Evolutionary conservation across 2,113 vertebrate genomes (phyloP), one percentile per base, ranked within the genome.

Genomic region (Ciconia stormi): DNA sequence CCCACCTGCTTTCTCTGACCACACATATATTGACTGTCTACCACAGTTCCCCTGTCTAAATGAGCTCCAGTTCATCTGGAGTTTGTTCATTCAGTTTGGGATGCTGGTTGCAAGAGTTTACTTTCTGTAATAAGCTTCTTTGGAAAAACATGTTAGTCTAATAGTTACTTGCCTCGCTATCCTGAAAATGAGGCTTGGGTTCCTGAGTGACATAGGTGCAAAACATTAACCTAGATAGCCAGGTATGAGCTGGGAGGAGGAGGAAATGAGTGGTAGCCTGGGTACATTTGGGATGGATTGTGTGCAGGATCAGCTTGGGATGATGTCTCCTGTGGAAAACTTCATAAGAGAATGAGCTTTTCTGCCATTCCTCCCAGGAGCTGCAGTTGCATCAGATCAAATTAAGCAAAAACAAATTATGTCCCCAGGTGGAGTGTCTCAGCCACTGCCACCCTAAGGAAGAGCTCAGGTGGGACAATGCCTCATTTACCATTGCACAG

Each of bases 371-470:
- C 47, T 87, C 61, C 25, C 72, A 82, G 38, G 7, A 55, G n/a
- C 32, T 70, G 42, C 66, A 89, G 86, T 62, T 95, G 59, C 87
- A 78, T 81, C 79, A 84, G 50, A 55, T 53, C 55, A 79, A 95
- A 94, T 84, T 50, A 59, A 83, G n/a, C 26, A 73, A 86, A 95
- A 94, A 2, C 18, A 78, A 94, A 91, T n/a, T 0, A 89, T 55
- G 59, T 93, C 83, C 85, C 87, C 76, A 89, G 55, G 50, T 74
- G 38, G 42, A 92, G 12, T 50, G 50, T 78, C 93, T 84, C 72
- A 89, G 72, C 21, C 87, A 71, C 59, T n/a, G 55, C 32, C 80
- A 84, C 89, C 83, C 94, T 82, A 89, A 96, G 95, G 83, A 95
- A 91, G 63, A 82, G 38, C 69, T 89, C 83, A 93, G 72, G 55